Base-by-base conservation (phyloP, 53 echinoderm and acorn worm genomes). In the Arbacia lixula region DNA sequence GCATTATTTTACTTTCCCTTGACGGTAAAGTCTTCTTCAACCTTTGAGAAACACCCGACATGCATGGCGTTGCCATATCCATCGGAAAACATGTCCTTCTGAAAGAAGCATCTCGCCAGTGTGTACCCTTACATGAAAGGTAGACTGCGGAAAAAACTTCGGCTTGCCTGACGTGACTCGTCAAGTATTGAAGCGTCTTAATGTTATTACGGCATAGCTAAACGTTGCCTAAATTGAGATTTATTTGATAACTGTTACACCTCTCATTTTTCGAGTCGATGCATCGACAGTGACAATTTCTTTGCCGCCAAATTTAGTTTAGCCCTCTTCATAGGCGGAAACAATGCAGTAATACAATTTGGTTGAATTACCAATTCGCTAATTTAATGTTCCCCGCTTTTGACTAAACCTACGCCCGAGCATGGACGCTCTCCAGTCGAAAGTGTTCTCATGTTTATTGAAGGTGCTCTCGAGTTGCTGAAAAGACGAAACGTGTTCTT, bases 301-400 rank as follows among this genome's bases (percentile, higher is more conserved):
- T 30, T 20, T 32, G 30, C 33, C 29, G 82, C 82, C 64, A 63
- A 81, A 81, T 81, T 81, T 64, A 63, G 42, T 81, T 81, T 61
- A 81, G 62, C 32, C 43, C 63, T 81, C 82, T 32, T 42, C 49
- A 81, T 61, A 50, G 43, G 82, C 82, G 82, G 27, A 81, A 81
- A 81, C 82, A 81, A 81, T 81, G 82, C 49, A 60, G 82, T 81
- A 81, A 81, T 81, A 81, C 82, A 81, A 81, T 81, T 81, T 81
- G 82, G 39, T 29, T 81, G 82, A 81, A 81, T 81, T 61, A 81
- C 82, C 82, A 63, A 81, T 81, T 63, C 82, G 82, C 82, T 81
- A 81, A 81, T 81, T 61, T 62, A 81, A 81, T 81, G 82, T 81
- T 81, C 82, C 43, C 64, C 62, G 39, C 43, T 29, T 38, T 81